These are phyloP conservation scores for Stichopus horrens DNA, from an alignment of 53 echinoderm and acorn worm species.

Conservation along the genomic window DNA sequence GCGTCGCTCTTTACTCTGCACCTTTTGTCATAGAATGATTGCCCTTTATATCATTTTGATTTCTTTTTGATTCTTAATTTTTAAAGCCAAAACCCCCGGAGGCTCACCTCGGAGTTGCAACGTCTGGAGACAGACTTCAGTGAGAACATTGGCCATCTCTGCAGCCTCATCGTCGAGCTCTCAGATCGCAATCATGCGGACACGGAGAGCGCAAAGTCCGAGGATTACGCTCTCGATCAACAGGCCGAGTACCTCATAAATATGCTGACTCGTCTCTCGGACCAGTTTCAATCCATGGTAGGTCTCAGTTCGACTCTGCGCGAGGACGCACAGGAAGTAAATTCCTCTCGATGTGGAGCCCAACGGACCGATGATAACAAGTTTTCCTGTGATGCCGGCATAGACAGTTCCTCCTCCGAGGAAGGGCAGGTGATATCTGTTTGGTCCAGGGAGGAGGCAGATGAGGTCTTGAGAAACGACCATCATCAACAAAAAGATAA, in stretches of 20 bases:
- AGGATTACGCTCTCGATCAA: conserved; percentile 24
- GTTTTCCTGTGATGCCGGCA: not conserved
- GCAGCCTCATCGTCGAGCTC: conserved; percentile 67
- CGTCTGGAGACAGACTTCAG: conserved; percentile 68
- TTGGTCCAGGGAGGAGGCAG: conserved; percentile 21
- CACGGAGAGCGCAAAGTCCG: conserved; percentile 55
- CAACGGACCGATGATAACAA: not conserved
- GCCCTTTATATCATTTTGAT: too few species aligned
- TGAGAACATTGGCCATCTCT: conserved; percentile 66
- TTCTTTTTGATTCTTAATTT: not conserved
- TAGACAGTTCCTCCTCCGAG: not conserved
- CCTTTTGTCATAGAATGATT: too few species aligned
- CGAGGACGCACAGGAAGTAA: conserved; percentile 39
- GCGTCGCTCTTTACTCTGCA: too few species aligned
- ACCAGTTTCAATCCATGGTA: conserved; percentile 89
- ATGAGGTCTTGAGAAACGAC: conserved; percentile 3
- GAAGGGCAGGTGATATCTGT: conserved; percentile 27
- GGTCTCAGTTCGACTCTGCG: conserved; percentile 70
- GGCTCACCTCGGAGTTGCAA: conserved; percentile 49
- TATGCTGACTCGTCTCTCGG: conserved; percentile 66
- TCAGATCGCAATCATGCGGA: conserved; percentile 51
- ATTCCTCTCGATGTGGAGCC: not conserved
- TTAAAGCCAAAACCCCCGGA: not conserved
- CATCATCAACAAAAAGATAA: not conserved
- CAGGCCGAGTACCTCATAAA: conserved; percentile 56